phyloP scores from a whole-genome alignment of 1,140 invertebrate genomes.

The Diabrotica virgifera region DNA sequence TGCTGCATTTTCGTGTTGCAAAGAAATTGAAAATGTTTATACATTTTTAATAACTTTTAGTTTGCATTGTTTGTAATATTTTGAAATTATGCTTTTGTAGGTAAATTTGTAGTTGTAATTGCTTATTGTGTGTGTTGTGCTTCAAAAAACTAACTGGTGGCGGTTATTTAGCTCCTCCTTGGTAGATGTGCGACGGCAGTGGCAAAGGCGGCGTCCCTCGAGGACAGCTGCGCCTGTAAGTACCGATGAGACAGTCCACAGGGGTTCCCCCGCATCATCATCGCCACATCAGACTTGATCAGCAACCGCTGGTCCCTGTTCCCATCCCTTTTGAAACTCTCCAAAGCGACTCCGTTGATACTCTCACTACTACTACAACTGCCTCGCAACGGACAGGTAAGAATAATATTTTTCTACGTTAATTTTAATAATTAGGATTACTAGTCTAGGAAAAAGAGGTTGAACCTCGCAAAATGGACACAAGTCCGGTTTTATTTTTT shows the following conservation, averaged over 20 bases:
- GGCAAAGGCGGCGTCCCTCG: slow-evolving; percentile 19
- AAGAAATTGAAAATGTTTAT: too few relatives aligned
- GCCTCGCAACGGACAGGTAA: slow-evolving; percentile 44
- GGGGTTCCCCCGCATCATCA: slow-evolving; percentile 10
- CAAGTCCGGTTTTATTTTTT: too few relatives aligned
- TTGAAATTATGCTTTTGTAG: too few relatives aligned
- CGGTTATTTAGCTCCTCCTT: slow-evolving; percentile 20
- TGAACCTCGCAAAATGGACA: too few relatives aligned
- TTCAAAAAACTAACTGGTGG: slow-evolving; percentile 24
- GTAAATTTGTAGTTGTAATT: too few relatives aligned
- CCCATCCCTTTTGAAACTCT: slow-evolving; percentile 12
- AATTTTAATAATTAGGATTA: too few relatives aligned
- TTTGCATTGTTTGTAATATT: too few relatives aligned
- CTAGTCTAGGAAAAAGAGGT: too few relatives aligned
- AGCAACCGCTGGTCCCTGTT: slow-evolving; percentile 7
- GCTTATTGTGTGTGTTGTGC: background rate
- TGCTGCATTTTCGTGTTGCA: too few relatives aligned
- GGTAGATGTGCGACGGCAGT: slow-evolving; percentile 21
- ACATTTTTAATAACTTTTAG: too few relatives aligned
- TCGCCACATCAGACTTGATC: slow-evolving; percentile 17
- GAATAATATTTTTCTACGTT: background rate
- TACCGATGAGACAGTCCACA: slow-evolving; percentile 28
- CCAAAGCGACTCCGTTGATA: slow-evolving; percentile 40
- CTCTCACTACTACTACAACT: slow-evolving; percentile 40
- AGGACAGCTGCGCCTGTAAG: slow-evolving; percentile 19